These are phyloP conservation scores for Puffinus mauretanicus DNA, from an alignment of 2,113 vertebrate genomes.

Conservation along the genomic window DNA sequence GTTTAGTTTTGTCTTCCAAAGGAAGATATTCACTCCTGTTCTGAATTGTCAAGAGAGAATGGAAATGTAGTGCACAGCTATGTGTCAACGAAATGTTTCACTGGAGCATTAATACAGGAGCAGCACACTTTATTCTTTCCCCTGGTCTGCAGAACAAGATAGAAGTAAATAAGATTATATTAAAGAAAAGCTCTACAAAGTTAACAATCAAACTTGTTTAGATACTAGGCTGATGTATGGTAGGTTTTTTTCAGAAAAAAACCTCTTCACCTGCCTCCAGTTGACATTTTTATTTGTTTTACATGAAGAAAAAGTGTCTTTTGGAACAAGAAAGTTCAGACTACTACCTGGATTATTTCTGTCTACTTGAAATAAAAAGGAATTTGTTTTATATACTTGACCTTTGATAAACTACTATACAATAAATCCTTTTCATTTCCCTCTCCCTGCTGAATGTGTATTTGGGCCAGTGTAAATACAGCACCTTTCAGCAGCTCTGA, in stretches of 20 bases:
- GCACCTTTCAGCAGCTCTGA: slow-evolving; percentile 7
- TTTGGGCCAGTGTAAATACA: slow-evolving; percentile 36
- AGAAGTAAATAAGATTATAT: slow-evolving; percentile 13
- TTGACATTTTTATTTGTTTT: slow-evolving; percentile 57
- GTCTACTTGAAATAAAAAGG: slow-evolving; percentile 56
- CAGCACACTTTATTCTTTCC: not conserved
- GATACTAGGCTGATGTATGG: not conserved
- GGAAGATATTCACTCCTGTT: not conserved
- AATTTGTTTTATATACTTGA: slow-evolving; percentile 68
- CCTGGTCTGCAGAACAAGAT: not conserved
- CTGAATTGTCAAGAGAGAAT: not conserved
- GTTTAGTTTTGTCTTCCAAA: not conserved
- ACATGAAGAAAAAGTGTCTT: slow-evolving; percentile 7
- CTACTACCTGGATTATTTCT: slow-evolving; percentile 43
- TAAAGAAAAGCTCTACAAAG: slow-evolving; percentile 8
- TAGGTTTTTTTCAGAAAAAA: not conserved
- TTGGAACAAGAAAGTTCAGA: slow-evolving; percentile 9
- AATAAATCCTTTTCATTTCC: slow-evolving; percentile 65
- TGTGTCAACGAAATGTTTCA: not conserved
- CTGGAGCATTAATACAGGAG: not conserved
- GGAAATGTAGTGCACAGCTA: not conserved
- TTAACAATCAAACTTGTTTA: not conserved
- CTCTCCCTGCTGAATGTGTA: slow-evolving; percentile 20
- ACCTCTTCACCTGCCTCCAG: not conserved
- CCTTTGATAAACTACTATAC: slow-evolving; percentile 58